These are phyloP conservation scores for Drosophila persimilis DNA, from an alignment of 1,140 invertebrate species.

Conservation along the genomic window DNA sequence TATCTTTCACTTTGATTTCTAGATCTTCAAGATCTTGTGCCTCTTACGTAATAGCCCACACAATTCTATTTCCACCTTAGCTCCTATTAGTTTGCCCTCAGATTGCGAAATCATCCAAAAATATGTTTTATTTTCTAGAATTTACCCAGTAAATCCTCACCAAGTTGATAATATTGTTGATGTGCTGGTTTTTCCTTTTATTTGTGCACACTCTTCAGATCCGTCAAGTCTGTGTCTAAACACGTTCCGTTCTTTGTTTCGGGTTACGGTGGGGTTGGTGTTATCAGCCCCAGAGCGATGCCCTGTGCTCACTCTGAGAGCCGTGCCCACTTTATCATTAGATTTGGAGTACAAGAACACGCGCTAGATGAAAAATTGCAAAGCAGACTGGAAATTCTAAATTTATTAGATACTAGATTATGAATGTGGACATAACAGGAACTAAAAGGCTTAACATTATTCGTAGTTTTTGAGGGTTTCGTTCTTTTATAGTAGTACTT, in stretches of 20 bases:
- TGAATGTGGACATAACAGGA: conserved; percentile 18
- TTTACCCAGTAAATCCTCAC: conserved; percentile 54
- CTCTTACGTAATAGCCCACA: background rate
- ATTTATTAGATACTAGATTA: conserved; percentile 63
- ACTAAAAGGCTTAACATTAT: conserved; percentile 19
- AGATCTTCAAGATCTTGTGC: background rate
- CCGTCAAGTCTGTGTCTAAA: conserved; percentile 62
- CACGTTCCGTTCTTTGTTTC: conserved; percentile 19
- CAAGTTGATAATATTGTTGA: conserved; percentile 57
- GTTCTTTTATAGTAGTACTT: conserved; percentile 32
- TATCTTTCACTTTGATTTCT: no score
- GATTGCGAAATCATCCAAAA: conserved; percentile 56
- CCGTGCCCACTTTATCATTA: conserved; percentile 49
- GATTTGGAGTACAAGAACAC: conserved; percentile 43
- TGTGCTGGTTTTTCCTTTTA: conserved; percentile 46
- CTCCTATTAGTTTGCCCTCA: conserved; percentile 22
- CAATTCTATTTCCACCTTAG: conserved; percentile 5
- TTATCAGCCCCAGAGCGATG: conserved; percentile 24
- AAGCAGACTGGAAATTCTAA: conserved; percentile 59
- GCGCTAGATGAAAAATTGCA: conserved; percentile 66
- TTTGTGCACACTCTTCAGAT: conserved; percentile 68
- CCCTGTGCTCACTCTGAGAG: conserved; percentile 2
- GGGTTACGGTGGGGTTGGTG: conserved; percentile 8
- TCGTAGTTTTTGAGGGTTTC: conserved; percentile 18
- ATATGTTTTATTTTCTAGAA: conserved; percentile 42